phyloP scores from a whole-genome alignment of 2,797 vertebrate species.

The Cacajao melanocephalus region DNA sequence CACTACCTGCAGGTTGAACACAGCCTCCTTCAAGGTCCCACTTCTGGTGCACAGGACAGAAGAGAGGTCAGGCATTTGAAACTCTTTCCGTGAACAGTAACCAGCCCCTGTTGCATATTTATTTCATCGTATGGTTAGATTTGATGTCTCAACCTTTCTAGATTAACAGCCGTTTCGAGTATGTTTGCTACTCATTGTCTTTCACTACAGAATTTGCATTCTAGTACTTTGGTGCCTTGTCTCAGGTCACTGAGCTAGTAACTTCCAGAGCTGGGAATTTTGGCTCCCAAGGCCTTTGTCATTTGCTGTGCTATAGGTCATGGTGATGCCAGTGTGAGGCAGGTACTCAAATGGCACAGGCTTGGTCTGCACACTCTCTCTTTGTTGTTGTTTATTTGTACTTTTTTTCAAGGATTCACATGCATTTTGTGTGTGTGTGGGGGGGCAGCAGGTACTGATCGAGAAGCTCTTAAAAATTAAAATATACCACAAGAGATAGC shows the following conservation, averaged over 20 bases:
- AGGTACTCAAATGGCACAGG: not conserved
- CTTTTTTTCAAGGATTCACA: not conserved
- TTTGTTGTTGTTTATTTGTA: not conserved
- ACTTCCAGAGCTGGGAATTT: not conserved
- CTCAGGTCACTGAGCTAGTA: not conserved
- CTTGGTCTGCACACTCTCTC: not conserved
- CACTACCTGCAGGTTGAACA: not conserved
- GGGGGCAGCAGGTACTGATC: not conserved
- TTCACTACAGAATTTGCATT: not conserved
- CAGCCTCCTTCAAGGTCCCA: not conserved
- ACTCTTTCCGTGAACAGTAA: not conserved
- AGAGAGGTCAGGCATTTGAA: not conserved
- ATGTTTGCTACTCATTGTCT: not conserved
- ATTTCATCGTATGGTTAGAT: not conserved
- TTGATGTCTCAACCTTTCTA: not conserved
- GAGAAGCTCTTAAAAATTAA: not conserved
- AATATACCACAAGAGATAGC: not conserved
- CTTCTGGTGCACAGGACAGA: not conserved
- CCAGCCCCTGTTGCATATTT: not conserved
- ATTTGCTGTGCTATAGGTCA: not conserved
- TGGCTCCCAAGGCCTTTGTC: not conserved
- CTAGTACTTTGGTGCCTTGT: not conserved
- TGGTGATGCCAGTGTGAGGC: not conserved
- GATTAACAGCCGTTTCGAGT: not conserved
- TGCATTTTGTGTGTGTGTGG: not conserved